Evolutionary conservation across 2,888 invertebrate genomes (phyloP), one percentile per base, ranked within the genome.

Genomic region (Zaprionus bogoriensis): DNA sequence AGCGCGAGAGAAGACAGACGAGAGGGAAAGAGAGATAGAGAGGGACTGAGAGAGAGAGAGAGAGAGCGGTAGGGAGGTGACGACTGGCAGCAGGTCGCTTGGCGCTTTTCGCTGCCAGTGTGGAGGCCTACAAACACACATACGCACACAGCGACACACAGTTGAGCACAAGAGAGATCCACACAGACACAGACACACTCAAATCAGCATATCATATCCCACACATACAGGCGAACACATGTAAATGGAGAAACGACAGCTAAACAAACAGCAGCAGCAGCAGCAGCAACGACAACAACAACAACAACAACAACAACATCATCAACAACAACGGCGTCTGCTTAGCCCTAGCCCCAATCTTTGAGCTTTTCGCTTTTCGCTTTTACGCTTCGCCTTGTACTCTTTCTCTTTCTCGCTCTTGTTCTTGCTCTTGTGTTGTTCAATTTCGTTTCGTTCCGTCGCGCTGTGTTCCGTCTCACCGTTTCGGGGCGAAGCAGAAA

Each of bases 231-330:
- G 28, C 7, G 25, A 38, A 46, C 30, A 28, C 57, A 83, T 73
- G 70, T 80, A 77, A 74, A 81, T 80, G 68, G 68, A 72, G 69
- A 84, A 78, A 64, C 72, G 65, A 32, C 85, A 78, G 77, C 84
- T 78, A 82, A 82, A 62, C 77, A 80, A 80, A 80, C 77, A 67
- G 48, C 69, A 72, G 64, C 41, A 83, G 60, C 42, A 28, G 57
- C 32, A 62, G 44, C 39, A 30, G 54, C 38, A 47, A 47, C 41
- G 42, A 63, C 36, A 67, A 48, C 69, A 72, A 67, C 41, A 83
- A 62, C 42, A 28, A 59, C 32, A 62, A 50, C 39, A 30, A 58
- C 38, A 47, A 47, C 41, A 46, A 63, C 36, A 36, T 6, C 2
- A 36, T 14, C 27, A 9, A 14, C 36, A 14, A 44, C 54, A 48